phyloP scores from a whole-genome alignment of 2,888 invertebrate species.

The Drosophila nigricruria region DNA sequence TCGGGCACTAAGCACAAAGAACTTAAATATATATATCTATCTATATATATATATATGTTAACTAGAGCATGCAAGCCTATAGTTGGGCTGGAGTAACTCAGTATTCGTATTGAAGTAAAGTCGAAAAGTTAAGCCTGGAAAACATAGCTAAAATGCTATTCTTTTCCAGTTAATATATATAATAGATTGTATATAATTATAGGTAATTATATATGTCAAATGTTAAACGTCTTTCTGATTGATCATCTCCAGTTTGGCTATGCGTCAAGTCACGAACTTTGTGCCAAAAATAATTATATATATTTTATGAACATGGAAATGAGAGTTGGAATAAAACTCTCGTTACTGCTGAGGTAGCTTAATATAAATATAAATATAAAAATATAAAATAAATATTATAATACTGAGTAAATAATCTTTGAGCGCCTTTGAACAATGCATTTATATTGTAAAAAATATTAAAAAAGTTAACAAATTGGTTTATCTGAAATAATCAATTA shows the following conservation, averaged over 20 bases:
- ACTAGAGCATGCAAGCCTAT: background rate
- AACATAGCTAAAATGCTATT: background rate
- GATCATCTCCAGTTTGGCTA: background rate
- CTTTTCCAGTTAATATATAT: background rate
- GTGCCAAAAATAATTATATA: background rate
- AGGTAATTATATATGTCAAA: background rate
- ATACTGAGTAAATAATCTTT: too few relatives aligned
- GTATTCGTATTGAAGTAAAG: background rate
- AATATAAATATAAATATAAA: conserved; percentile 1
- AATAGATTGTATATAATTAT: background rate
- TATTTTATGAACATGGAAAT: background rate
- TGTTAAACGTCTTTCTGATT: background rate
- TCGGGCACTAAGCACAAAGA: background rate
- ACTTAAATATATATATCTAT: background rate
- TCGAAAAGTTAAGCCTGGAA: background rate
- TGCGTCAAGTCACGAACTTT: background rate
- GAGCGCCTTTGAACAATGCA: too few relatives aligned
- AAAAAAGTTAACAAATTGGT: too few relatives aligned
- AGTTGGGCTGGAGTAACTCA: background rate
- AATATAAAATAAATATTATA: too few relatives aligned
- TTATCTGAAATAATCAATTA: too few relatives aligned
- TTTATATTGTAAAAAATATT: too few relatives aligned
- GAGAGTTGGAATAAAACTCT: background rate
- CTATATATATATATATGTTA: background rate
- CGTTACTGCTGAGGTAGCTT: background rate